Percentiles rank a stretch among this genome's conserved stretches.
These are phyloP conservation scores for Lymantria monacha DNA, from an alignment of 2,888 invertebrate species.

Conservation along the genomic window DNA sequence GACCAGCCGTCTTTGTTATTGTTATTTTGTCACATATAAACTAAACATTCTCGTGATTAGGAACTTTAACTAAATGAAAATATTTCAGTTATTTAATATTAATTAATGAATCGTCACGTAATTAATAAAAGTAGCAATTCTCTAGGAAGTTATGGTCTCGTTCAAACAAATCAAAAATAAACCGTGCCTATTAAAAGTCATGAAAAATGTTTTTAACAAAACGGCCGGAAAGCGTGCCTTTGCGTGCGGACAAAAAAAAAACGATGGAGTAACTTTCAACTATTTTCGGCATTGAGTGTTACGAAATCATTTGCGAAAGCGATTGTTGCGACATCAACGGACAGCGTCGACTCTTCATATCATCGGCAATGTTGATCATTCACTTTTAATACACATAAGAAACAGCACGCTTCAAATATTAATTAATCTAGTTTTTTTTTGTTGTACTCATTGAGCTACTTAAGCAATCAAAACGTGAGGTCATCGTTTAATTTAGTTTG, in stretches of 20 bases:
- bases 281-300: slow-evolving; percentile 64
- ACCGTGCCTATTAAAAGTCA: slow-evolving; percentile 2
- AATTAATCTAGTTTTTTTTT: slow-evolving; percentile 18
- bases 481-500: slow-evolving; percentile 16
- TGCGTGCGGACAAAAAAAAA: slow-evolving; percentile 48
- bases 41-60: too few species aligned
- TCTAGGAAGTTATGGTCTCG: not conserved
- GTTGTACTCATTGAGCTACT: not conserved
- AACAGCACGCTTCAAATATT: slow-evolving; percentile 2
- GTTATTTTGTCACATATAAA: too few species aligned
- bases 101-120: not conserved
- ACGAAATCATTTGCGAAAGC: slow-evolving; percentile 73
- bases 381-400: slow-evolving; percentile 5
- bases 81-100: too few species aligned
- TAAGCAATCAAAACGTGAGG: slow-evolving; percentile 8
- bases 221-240: slow-evolving; percentile 36
- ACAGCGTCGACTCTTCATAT: slow-evolving; percentile 10
- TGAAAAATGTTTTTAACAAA: slow-evolving; percentile 8
- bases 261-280: slow-evolving; percentile 66
- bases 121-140: not conserved
- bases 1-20: too few species aligned
- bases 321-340: slow-evolving; percentile 55
- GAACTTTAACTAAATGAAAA: too few species aligned
- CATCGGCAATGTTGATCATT: slow-evolving; percentile 3
- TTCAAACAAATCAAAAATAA: slow-evolving; percentile 7